Evolutionary conservation across 1,140 invertebrate genomes (phyloP).

Genomic region (Formica selysi): DNA sequence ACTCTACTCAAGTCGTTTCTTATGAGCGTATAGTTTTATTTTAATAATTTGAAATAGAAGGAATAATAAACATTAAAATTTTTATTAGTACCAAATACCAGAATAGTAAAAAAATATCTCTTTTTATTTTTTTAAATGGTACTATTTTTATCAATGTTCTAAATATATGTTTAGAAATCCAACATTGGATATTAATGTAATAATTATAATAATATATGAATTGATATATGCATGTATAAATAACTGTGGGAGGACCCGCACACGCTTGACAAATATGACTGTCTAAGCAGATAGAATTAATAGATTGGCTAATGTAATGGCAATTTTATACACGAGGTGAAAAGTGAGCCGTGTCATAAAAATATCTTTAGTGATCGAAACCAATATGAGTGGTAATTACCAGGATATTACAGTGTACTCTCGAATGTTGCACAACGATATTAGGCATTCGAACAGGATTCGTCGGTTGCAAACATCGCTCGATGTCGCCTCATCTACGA

Average conservation of each 20-base stretch:
- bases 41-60: not conserved
- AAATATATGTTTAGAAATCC: not conserved
- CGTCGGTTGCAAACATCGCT: conserved; percentile 30
- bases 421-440: conserved; percentile 60
- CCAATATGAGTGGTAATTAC: conserved; percentile 62
- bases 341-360: conserved; percentile 60
- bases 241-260: not conserved
- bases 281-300: conserved; percentile 48
- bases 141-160: not conserved
- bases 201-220: conserved; percentile 3
- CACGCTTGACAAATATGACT: not conserved
- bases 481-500: not conserved
- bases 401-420: conserved; percentile 43
- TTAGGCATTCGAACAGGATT: conserved; percentile 41
- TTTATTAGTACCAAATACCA: not conserved
- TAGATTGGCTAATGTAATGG: conserved; percentile 49
- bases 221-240: not conserved
- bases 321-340: conserved; percentile 34
- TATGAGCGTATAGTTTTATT: not conserved
- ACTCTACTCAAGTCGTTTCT: not conserved
- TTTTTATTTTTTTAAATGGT: not conserved
- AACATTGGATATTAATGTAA: not conserved
- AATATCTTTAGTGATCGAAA: conserved; percentile 56
- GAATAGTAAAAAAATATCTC: not conserved
- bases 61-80: not conserved